Evolutionary conservation across 2,888 invertebrate genomes (phyloP).

Genomic region (Lymantria dispar): DNA sequence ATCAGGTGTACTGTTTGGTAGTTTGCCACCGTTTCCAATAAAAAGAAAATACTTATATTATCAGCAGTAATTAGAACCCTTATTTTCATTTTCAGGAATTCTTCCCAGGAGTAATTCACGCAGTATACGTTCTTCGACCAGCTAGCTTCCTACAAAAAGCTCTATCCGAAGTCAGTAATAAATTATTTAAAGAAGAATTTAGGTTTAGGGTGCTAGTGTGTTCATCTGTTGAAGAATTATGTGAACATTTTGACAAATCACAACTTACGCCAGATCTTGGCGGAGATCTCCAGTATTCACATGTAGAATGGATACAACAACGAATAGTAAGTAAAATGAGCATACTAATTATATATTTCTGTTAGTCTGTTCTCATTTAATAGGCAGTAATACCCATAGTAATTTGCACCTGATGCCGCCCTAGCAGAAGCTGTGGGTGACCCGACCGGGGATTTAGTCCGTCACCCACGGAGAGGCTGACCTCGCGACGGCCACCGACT

Average conservation of each 20-base stretch:
- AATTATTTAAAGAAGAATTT: conserved; percentile 95
- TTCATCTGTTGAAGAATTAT: conserved; percentile 92
- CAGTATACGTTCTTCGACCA: conserved; percentile 96
- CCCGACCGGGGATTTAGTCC: too few relatives aligned
- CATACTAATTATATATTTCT: too few relatives aligned
- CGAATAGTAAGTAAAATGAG: conserved; percentile 88
- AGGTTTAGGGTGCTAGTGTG: conserved; percentile 95
- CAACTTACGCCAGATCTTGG: conserved; percentile 95
- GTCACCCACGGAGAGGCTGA: too few relatives aligned
- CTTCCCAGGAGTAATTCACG: conserved; percentile 96
- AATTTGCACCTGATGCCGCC: too few relatives aligned
- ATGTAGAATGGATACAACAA: conserved; percentile 98
- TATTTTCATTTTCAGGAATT: conserved; percentile 86
- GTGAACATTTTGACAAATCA: conserved; percentile 90
- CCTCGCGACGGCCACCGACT: too few relatives aligned
- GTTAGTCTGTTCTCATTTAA: too few relatives aligned
- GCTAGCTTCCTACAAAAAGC: conserved; percentile 98
- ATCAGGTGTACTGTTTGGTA: too few relatives aligned
- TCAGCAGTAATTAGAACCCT: neutral
- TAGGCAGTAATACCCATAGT: too few relatives aligned
- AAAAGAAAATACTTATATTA: too few relatives aligned
- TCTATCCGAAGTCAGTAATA: conserved; percentile 96
- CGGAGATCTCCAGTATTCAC: conserved; percentile 93
- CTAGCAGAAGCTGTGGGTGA: too few relatives aligned
- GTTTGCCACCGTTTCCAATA: too few relatives aligned